Percentiles rank a stretch among this genome's conserved stretches.
Conservation (phyloP, 2,113 vertebrate genomes). For the Limnothrissa miodon region DNA sequence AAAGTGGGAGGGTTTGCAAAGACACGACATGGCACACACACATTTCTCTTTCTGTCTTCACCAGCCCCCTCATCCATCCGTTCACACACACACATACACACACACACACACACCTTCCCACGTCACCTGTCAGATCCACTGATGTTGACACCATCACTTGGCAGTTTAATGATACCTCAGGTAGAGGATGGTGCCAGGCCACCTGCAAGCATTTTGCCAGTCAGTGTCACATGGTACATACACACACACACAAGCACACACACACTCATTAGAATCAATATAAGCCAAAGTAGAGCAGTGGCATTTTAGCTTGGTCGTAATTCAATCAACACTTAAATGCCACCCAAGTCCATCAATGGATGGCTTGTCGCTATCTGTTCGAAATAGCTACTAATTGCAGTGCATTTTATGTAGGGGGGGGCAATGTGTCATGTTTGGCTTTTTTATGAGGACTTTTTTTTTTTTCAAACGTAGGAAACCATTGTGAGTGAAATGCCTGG, state of each 20-base stretch:
- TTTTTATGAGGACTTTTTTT: neutral
- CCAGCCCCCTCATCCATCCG: neutral
- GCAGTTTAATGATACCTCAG: neutral
- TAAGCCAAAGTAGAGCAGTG: neutral
- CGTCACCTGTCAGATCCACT: neutral
- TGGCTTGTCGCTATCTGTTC: neutral
- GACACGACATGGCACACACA: neutral
- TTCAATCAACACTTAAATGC: constrained; percentile 5
- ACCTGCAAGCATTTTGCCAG: too few relatives aligned
- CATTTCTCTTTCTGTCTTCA: neutral
- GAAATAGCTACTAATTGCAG: neutral
- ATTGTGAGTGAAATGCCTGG: neutral
- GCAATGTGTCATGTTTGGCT: too few relatives aligned
- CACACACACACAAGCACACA: too few relatives aligned
- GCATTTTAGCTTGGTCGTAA: neutral
- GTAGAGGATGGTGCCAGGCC: neutral
- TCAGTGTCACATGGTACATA: too few relatives aligned
- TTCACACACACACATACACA: neutral
- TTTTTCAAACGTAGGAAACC: neutral
- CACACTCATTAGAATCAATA: neutral
- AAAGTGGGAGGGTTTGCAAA: neutral
- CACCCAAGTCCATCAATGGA: neutral
- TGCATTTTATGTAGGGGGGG: neutral
- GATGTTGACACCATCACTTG: neutral
- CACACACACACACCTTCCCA: neutral